phyloP scores from a whole-genome alignment of 2,797 vertebrate genomes.

The Serranus cabrilla region DNA sequence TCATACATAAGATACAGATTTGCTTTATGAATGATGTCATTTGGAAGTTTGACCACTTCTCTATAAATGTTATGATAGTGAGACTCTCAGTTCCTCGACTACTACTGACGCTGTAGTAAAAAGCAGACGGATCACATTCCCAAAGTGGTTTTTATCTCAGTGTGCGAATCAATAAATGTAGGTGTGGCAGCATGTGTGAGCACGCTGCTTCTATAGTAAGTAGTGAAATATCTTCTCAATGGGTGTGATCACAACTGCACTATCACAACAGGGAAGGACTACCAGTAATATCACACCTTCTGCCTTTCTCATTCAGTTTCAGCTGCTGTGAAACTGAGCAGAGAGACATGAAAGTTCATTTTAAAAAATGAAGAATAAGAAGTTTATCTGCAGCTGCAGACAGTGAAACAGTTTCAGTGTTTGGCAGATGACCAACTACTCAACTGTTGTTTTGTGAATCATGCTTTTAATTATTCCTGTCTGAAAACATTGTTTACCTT shows the following conservation, averaged over 20 bases:
- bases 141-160: neutral
- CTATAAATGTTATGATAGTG: neutral
- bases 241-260: neutral
- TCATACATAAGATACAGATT: neutral
- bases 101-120: neutral
- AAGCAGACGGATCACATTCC: constrained; percentile 56
- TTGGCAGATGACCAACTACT: neutral
- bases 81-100: neutral
- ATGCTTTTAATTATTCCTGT: neutral
- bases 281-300: neutral
- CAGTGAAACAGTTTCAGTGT: neutral
- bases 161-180: neutral
- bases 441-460: neutral
- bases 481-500: neutral
- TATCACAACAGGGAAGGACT: neutral
- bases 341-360: neutral
- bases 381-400: constrained; percentile 26
- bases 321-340: neutral
- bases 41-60: neutral
- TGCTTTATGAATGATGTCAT: neutral
- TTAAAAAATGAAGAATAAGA: neutral
- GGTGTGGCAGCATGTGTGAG: constrained; percentile 13
- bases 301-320: neutral
- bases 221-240: constrained; percentile 1
- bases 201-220: neutral